These are phyloP conservation scores for Urocyon cinereoargenteus DNA, from an alignment of 2,797 vertebrate genomes.

Conservation along the genomic window DNA sequence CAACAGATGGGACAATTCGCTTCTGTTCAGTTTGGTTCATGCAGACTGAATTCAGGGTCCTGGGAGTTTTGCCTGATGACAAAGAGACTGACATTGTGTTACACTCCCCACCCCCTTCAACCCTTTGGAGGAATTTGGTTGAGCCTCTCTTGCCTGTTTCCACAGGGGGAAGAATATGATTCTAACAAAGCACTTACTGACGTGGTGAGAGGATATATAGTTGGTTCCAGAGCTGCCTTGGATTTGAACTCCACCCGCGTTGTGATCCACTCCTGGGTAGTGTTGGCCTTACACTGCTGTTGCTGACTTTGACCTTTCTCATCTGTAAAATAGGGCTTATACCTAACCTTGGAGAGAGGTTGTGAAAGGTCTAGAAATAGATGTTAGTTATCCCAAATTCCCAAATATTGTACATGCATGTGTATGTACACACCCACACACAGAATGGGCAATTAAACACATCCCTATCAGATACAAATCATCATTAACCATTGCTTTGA, in stretches of 20 bases:
- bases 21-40: conserved; percentile 72
- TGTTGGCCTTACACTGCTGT: neutral
- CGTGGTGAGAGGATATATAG: neutral
- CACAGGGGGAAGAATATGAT: neutral
- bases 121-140: neutral
- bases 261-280: fast-evolving
- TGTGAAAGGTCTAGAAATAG: neutral
- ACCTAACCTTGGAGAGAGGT: neutral
- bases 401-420: neutral
- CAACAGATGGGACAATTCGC: conserved; percentile 77
- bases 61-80: conserved; percentile 21
- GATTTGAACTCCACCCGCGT: neutral
- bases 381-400: neutral
- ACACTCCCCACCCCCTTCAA: neutral
- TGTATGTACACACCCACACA: neutral
- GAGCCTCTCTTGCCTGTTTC: neutral
- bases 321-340: neutral
- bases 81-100: conserved; percentile 18
- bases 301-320: neutral
- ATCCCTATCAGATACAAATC: neutral
- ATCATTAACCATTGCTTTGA: neutral
- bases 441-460: neutral
- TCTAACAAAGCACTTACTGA: neutral
- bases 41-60: neutral
- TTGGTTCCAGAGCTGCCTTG: too few relatives aligned